Percentiles rank a stretch among this genome's conserved stretches.
Conservation (phyloP, 2,797 vertebrate genomes). For the Tapirus indicus region DNA sequence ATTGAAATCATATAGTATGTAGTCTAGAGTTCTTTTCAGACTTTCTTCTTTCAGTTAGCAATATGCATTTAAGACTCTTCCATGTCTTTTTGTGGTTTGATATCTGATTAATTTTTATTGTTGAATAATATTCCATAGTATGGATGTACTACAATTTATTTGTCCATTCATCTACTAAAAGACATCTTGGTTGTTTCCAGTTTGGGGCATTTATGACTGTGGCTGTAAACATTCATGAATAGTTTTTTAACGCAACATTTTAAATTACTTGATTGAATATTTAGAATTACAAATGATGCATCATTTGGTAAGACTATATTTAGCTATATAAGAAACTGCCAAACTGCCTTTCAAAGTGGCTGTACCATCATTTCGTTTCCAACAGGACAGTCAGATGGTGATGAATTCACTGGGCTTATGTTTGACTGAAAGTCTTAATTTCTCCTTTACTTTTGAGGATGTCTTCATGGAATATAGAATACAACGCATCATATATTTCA, state of each 20-base stretch:
- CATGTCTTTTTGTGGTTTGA: not conserved
- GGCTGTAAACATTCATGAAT: not conserved
- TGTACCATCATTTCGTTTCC: not conserved
- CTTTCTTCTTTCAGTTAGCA: not conserved
- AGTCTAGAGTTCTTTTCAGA: not conserved
- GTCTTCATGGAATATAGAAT: not conserved
- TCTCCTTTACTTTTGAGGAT: not conserved
- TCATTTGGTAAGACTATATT: not conserved
- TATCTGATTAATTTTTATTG: not conserved
- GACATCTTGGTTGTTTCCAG: not conserved
- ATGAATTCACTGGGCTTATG: not conserved
- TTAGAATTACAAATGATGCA: not conserved
- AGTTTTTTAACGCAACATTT: not conserved
- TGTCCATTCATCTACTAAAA: not conserved
- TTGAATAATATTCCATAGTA: not conserved
- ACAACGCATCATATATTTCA: not conserved
- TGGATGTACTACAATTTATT: not conserved
- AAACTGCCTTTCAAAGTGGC: not conserved
- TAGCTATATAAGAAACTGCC: not conserved
- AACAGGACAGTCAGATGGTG: not conserved
- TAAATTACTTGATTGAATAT: not conserved
- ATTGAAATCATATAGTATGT: not conserved
- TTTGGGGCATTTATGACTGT: not conserved
- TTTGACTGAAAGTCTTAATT: not conserved
- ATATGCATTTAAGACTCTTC: not conserved